Evolutionary conservation across 2,888 invertebrate genomes (phyloP).

Genomic region (Drosophila affinis): DNA sequence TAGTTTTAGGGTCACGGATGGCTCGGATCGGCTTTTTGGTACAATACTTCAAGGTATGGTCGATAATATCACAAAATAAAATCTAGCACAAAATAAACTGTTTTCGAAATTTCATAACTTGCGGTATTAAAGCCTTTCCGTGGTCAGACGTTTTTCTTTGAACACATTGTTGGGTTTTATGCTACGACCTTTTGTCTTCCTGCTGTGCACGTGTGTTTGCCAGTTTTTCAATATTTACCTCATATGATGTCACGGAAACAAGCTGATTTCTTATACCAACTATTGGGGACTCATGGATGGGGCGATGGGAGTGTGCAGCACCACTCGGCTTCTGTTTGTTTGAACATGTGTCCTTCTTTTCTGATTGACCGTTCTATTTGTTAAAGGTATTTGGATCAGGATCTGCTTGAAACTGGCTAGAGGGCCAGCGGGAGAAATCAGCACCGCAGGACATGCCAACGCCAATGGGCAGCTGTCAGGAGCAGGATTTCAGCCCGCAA

Average conservation of each 20-base stretch:
- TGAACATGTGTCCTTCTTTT: conserved; percentile 66
- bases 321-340: conserved; percentile 60
- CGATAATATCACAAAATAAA: background rate
- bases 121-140: background rate
- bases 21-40: background rate
- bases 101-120: too few species aligned
- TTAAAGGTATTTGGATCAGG: conserved; percentile 54
- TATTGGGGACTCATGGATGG: conserved; percentile 37
- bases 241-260: conserved; percentile 68
- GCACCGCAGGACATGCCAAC: conserved; percentile 62
- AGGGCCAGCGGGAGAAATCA: conserved; percentile 34
- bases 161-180: background rate
- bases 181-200: conserved; percentile 58
- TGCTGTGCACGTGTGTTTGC: conserved; percentile 72
- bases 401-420: conserved; percentile 15
- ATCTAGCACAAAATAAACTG: background rate
- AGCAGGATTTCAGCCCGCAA: conserved; percentile 50
- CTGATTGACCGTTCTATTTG: conserved; percentile 66
- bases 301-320: conserved; percentile 13
- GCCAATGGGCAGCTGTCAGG: conserved; percentile 70
- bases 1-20: conserved; percentile 10
- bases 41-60: background rate
- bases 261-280: conserved; percentile 72
- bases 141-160: conserved; percentile 1
- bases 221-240: conserved; percentile 66